Conservation (phyloP, 2,113 vertebrate genomes). For the Bombycilla garrulus region DNA sequence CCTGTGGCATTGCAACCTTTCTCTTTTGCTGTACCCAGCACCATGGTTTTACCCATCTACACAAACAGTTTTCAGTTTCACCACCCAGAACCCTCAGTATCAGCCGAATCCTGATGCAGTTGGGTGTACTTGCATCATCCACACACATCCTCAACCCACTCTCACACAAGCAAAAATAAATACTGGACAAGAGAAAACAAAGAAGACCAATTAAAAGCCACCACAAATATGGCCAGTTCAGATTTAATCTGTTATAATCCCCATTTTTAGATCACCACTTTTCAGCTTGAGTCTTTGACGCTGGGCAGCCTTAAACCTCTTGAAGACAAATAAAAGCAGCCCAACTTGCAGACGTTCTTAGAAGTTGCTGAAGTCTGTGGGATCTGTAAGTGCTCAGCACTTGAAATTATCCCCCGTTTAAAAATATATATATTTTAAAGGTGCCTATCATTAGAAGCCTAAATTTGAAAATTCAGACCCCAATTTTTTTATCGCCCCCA, state of each 20-base stretch:
- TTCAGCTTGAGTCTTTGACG: background rate
- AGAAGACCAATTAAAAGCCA: background rate
- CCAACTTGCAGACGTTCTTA: background rate
- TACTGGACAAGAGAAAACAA: slow-evolving; percentile 14
- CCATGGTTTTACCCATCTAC: background rate
- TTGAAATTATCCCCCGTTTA: background rate
- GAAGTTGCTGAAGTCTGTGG: background rate
- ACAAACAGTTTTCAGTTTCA: background rate
- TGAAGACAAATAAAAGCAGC: background rate
- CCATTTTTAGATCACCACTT: background rate
- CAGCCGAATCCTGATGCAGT: background rate
- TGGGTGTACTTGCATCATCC: background rate
- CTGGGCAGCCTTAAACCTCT: background rate
- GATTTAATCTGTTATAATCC: slow-evolving; percentile 20
- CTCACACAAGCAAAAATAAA: slow-evolving; percentile 19
- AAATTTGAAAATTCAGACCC: slow-evolving; percentile 28
- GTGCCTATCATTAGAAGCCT: slow-evolving; percentile 6
- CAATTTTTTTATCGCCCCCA: slow-evolving; percentile 13
- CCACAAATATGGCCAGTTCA: slow-evolving; percentile 11
- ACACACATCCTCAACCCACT: background rate
- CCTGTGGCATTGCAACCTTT: background rate
- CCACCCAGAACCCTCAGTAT: background rate
- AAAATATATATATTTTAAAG: slow-evolving; percentile 35
- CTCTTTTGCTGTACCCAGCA: background rate
- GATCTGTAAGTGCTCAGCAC: slow-evolving; percentile 20